phyloP scores from a whole-genome alignment of 2,797 vertebrate genomes.

The Sardinella longiceps region DNA sequence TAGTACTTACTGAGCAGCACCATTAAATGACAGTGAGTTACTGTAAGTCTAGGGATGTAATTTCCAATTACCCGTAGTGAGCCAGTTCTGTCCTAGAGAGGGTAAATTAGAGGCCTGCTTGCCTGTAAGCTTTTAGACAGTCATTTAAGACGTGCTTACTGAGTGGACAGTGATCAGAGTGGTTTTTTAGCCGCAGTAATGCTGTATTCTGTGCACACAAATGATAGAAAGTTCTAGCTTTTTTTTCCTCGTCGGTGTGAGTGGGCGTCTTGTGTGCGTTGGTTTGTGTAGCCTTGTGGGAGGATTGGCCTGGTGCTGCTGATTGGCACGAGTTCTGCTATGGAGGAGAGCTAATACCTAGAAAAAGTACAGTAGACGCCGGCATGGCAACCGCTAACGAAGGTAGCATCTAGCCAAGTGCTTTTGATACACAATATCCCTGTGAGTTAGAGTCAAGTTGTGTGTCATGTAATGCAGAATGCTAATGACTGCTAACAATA shows the following conservation, averaged over 20 bases:
- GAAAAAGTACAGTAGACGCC: neutral
- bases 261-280: constrained; percentile 5
- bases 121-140: constrained; percentile 7
- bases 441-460: neutral
- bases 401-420: neutral
- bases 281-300: neutral
- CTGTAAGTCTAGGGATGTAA: neutral
- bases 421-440: neutral
- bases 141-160: neutral
- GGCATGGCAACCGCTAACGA: neutral
- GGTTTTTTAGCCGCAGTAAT: neutral
- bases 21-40: neutral
- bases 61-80: neutral
- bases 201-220: neutral
- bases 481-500: neutral
- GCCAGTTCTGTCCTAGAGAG: neutral
- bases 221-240: neutral
- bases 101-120: neutral
- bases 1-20: neutral
- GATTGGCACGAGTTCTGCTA: neutral
- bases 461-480: neutral
- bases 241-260: neutral
- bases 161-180: neutral
- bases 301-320: neutral
- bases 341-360: neutral